Percentiles rank a stretch among this genome's conserved stretches.
Conservation (phyloP, 2,797 vertebrate genomes). For the Hydrolagus colliei region DNA sequence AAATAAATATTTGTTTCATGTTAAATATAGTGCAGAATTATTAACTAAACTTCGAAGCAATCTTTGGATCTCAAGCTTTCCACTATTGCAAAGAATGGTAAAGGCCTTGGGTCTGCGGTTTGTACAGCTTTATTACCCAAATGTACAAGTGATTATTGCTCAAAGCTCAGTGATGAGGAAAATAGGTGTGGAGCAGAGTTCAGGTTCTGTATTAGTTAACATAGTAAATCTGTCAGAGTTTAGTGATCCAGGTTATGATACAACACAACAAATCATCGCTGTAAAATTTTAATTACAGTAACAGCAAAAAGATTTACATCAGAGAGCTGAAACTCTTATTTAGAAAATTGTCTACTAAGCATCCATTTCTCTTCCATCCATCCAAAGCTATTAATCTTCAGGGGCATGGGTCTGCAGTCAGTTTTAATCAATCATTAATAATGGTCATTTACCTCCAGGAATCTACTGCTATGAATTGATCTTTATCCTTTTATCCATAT, state of each 20-base stretch:
- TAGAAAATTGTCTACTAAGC: neutral
- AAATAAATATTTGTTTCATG: neutral
- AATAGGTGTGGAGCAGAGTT: neutral
- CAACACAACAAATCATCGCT: neutral
- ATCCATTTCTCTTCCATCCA: neutral
- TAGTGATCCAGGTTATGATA: neutral
- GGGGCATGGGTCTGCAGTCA: neutral
- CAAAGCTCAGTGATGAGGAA: neutral
- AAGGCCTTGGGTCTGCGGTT: too few species aligned
- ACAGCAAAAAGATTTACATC: neutral
- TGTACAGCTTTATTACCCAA: too few species aligned
- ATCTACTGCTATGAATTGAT: slow-evolving; percentile 18
- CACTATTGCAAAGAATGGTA: too few species aligned
- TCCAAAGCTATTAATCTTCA: neutral
- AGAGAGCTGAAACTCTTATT: neutral
- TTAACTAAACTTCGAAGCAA: neutral
- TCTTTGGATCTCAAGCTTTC: neutral
- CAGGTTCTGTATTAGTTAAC: neutral
- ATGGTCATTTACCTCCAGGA: neutral
- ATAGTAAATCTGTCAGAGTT: neutral
- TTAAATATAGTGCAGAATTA: neutral
- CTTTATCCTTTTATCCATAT: neutral
- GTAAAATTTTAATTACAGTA: neutral
- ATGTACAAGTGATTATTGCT: neutral
- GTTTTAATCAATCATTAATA: neutral